Evolutionary conservation across 2,888 invertebrate genomes (phyloP).

Genomic region (Agelastica alni): DNA sequence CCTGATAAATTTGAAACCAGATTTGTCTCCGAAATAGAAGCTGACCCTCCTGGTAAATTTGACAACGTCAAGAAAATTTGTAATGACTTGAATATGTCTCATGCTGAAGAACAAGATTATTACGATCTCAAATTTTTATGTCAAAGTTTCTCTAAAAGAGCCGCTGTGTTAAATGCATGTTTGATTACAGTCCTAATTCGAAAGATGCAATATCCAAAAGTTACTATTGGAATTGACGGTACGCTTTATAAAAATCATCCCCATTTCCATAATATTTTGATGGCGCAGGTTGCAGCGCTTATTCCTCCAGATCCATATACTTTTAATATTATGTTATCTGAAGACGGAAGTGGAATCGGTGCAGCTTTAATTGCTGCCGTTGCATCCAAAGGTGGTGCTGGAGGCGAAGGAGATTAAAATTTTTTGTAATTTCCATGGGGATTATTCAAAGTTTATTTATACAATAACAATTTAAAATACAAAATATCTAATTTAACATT

Average conservation of each 20-base stretch:
- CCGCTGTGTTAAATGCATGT: conserved; percentile 91
- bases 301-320: conserved; percentile 57
- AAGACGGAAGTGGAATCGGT: conserved; percentile 96
- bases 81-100: conserved; percentile 74
- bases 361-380: conserved; percentile 96
- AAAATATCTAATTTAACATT: no score
- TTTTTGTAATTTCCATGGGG: no score
- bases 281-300: conserved; percentile 34
- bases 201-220: conserved; percentile 84
- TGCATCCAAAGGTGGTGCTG: conserved; percentile 55
- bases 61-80: conserved; percentile 80
- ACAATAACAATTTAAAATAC: no score
- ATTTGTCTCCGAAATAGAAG: conserved; percentile 35
- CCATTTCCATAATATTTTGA: conserved; percentile 66
- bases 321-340: conserved; percentile 92
- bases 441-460: no score
- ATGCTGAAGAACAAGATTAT: conserved; percentile 89
- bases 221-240: conserved; percentile 95
- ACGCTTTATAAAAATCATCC: conserved; percentile 98
- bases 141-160: conserved; percentile 88
- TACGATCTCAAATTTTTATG: conserved; percentile 91
- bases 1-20: conserved; percentile 62
- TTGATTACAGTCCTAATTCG: conserved; percentile 88
- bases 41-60: conserved; percentile 79
- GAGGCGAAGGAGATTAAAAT: not conserved